Conservation (phyloP, 2,797 vertebrate species). For the Carapus acus region DNA sequence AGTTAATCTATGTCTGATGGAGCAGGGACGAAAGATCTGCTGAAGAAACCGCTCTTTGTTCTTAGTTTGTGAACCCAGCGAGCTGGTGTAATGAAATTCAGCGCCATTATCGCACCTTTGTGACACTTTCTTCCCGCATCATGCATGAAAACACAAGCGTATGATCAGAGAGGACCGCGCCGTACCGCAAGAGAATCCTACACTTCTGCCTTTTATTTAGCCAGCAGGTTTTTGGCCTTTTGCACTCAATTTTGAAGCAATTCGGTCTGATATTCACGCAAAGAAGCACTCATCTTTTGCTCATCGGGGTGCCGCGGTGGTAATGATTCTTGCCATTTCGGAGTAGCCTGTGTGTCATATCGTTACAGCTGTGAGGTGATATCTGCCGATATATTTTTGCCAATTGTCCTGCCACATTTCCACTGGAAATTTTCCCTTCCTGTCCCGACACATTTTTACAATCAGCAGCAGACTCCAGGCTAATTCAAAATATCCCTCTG, state of each 20-base stretch:
- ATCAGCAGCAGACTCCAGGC: too few species aligned
- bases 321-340: too few species aligned
- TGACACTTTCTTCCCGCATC: slow-evolving; percentile 51
- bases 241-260: neutral
- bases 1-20: too few species aligned
- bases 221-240: slow-evolving; percentile 15
- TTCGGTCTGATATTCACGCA: neutral
- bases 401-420: too few species aligned
- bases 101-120: slow-evolving; percentile 53
- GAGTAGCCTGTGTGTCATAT: too few species aligned
- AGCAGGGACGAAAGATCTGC: slow-evolving; percentile 3
- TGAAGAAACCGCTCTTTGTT: slow-evolving; percentile 9
- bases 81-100: slow-evolving; percentile 44
- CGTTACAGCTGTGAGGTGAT: too few species aligned
- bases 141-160: slow-evolving; percentile 68
- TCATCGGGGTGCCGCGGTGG: too few species aligned
- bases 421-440: too few species aligned
- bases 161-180: slow-evolving; percentile 60
- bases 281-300: slow-evolving; percentile 8
- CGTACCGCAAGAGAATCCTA: slow-evolving; percentile 29
- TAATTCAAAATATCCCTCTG: too few species aligned
- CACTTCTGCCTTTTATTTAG: slow-evolving; percentile 35
- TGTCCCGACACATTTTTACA: too few species aligned
- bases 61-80: slow-evolving; percentile 31
- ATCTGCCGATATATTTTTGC: too few species aligned